Evolutionary conservation across 2,888 invertebrate species (phyloP), one percentile per base, ranked within the genome.

Genomic region (Crocallis elinguaria): DNA sequence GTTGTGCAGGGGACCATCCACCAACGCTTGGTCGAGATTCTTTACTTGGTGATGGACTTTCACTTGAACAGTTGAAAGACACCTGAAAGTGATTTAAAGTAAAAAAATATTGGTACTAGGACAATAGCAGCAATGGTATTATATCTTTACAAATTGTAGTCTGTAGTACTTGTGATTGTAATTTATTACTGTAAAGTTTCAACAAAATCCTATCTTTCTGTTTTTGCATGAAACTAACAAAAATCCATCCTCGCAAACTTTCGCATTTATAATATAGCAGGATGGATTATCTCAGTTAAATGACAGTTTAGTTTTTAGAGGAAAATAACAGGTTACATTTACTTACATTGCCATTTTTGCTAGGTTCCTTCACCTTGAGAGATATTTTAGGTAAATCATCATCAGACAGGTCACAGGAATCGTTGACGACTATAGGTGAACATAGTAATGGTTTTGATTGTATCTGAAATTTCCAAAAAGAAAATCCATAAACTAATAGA

Each of bases 1-100:
- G 74, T 60, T 90, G 91, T 0, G 84, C 84, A 0, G 89, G 89
- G 0, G 91, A 90, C 90, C 91, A 91, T 0, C 88, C 88, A 0
- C 74, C 83, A 0, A 70, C 64, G 49, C 88, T 88, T 1, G 90
- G 90, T 48, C 58, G 60, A 2, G 51, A 46, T 42, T 73, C 73
- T 17, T 57, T 56, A 6, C 66, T 66, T 7, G 52, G 48, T 9
- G 75, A 71, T 43, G 77, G 71, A 39, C 60, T 52, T 17, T 75
- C 64, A 55, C 77, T 66, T 21, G 84, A 79, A 37, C 69, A 60
- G 53, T 86, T 85, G 37, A 86, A 79, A 12, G 89, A 88, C 0
- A 82, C 75, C 90, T 90, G 73, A 1, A 81, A 80, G 21, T 16
- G 4, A 45, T 13, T 25, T 25, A 2, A 6, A 23, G 5, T 23